These are phyloP conservation scores for Urocitellus parryii DNA, from an alignment of 2,113 vertebrate species.

Conservation along the genomic window DNA sequence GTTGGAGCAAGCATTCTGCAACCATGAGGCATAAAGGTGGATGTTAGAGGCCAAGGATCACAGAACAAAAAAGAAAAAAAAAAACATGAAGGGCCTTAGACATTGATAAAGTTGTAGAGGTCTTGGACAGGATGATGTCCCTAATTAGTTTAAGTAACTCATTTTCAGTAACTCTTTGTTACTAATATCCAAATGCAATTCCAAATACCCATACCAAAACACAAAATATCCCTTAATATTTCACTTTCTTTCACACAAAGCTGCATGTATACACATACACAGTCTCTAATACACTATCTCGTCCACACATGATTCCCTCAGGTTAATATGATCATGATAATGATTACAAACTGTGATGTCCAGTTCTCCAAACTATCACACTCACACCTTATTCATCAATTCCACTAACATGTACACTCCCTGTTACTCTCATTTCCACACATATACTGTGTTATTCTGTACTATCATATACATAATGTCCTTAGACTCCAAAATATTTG, in stretches of 20 bases:
- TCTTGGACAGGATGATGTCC: constrained; percentile 26
- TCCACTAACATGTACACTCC: background rate
- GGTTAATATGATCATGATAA: constrained; percentile 19
- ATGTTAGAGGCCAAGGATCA: background rate
- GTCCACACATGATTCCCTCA: background rate
- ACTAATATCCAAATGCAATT: constrained; percentile 34
- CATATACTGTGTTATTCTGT: background rate
- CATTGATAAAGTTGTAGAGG: constrained; percentile 5
- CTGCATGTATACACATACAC: background rate
- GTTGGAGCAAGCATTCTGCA: background rate
- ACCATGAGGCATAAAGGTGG: background rate
- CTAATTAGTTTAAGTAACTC: constrained; percentile 43
- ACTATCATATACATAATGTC: background rate
- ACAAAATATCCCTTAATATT: background rate
- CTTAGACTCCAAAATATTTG: background rate
- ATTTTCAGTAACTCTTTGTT: constrained; percentile 44
- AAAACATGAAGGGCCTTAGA: background rate
- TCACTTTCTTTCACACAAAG: background rate
- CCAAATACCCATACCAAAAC: background rate
- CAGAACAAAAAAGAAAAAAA: background rate
- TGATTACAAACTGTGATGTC: background rate
- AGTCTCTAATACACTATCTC: background rate
- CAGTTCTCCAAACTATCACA: constrained; percentile 1
- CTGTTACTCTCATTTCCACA: background rate
- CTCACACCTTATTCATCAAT: background rate